Evolutionary conservation across 92 coral and sea anemone species (phyloP), one percentile per base, ranked within the genome.

Genomic region (Umimayanthus kanabou): DNA sequence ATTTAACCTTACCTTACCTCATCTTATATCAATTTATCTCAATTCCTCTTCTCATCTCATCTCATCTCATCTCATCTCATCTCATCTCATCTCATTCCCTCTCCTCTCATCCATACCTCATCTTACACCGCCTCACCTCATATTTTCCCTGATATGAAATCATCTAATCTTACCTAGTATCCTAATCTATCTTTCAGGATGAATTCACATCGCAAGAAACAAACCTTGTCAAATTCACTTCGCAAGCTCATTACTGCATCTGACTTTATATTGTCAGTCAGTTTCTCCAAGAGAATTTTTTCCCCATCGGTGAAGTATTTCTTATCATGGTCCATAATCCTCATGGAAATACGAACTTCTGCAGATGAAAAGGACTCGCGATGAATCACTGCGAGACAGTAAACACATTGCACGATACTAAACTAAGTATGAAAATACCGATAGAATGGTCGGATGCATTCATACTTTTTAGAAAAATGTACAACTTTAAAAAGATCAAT

Each of bases 291-390:
- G 9, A 83, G 67, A 16, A 1, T 6, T 6, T 25, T 16, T 43
- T 70, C 30, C 4, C 87, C 78, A 25, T 67, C 7, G 4, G 78
- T 83, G 61, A 70, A 83, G 15, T 83, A 83, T 30, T 83, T 69
- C 13, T 83, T 83, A 15, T 70, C 87, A 4, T 23, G 33, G 43
- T 66, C 40, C 37, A 83, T 29, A n/a, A 83, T 83, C 25, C 87
- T 83, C 87, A 83, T 71, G 64, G 53, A 83, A 29, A 83, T 50
- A 11, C 87, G 74, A 25, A 53, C 65, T 29, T 83, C 87, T 83
- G 65, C 39, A 16, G 58, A 47, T 39, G 9, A 37, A 83, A 83
- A 67, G 57, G 39, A 4, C 13, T 39, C 4, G 23, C 4, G 39
- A 3, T 74, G 23, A 37, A 39, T 75, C 23, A 9, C 79, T 25